Evolutionary conservation across 2,113 vertebrate genomes (phyloP), one percentile per base, ranked within the genome.

Genomic region (Spea multiplicata): DNA sequence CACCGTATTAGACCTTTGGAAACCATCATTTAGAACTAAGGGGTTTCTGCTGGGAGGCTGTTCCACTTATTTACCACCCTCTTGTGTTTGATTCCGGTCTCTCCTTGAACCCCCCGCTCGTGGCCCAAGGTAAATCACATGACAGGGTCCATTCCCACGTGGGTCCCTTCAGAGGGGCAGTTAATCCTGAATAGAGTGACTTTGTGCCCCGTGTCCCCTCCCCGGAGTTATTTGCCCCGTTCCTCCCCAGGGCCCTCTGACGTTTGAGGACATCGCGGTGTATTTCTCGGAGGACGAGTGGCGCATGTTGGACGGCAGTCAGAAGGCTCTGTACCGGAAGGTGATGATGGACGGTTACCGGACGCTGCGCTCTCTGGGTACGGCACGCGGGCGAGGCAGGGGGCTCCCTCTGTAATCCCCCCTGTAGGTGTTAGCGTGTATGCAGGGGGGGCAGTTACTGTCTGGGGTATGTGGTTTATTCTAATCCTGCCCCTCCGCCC

Each of bases 231-330:
- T 13, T 10, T 8, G 7, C 44, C 44, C 53, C 0, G 5, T 30
- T 44, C 8, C 44, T 2, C 64, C 8, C n/a, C 12, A 71, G 69
- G 50, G 3, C 12, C 49, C 16, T 49, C 50, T 80, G 10, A 66
- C 44, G 6, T 80, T 67, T 48, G 68, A 73, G 55, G 77, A 80
- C 16, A 13, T 80, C 4, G 77, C 64, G 0, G 16, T 80, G 6
- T 80, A 80, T 73, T 80, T 80, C 59, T 80, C 44, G 0, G 48
- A 80, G 52, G 77, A 66, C 4, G 77, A 80, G 10, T 80, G 77
- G 77, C 49, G 44, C 5, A 3, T 73, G 44, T 65, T 80, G 13
- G 68, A 45, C 50, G 9, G 3, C 0, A 2, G 5, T 2, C 44
- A 67, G 9, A 80, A 73, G 71, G 46, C 7, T 0, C 52, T 80